A percentile compares a stretch with the other conserved stretches of the same genome.
phyloP scores from a whole-genome alignment of 2,113 vertebrate species.

The Rhinopithecus roxellana region DNA sequence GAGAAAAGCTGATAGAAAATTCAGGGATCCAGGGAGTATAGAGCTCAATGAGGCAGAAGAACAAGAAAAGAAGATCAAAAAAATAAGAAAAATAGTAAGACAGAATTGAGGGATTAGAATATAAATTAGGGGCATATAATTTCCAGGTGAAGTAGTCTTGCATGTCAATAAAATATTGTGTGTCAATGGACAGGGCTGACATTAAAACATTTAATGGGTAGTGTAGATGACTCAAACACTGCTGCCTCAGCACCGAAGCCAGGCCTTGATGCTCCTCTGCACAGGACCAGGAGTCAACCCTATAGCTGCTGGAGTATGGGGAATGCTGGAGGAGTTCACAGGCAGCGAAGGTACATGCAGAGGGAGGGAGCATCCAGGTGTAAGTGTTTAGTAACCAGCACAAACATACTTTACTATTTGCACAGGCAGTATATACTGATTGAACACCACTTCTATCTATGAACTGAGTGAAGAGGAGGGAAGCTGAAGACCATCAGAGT shows the following conservation, averaged over 20 bases:
- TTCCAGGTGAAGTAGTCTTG: background rate
- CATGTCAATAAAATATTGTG: background rate
- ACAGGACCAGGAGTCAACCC: background rate
- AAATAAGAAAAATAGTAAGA: background rate
- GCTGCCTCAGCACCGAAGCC: background rate
- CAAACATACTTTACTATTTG: background rate
- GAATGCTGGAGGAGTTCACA: background rate
- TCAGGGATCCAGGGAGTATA: background rate
- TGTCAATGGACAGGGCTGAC: background rate
- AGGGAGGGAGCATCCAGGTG: background rate
- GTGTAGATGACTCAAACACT: background rate
- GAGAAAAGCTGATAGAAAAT: background rate
- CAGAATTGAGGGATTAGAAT: background rate
- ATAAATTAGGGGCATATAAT: background rate
- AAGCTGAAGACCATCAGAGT: background rate
- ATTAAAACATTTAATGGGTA: background rate
- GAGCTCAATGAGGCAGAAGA: background rate
- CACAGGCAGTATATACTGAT: background rate
- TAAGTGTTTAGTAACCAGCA: background rate
- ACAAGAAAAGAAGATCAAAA: background rate
- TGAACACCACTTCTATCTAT: background rate
- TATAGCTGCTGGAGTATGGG: background rate
- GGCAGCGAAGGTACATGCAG: fast-evolving
- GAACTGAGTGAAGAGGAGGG: background rate
- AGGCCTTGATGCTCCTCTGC: background rate